phyloP scores from a whole-genome alignment of 1,140 invertebrate genomes.

The Drosophila suzukii region DNA sequence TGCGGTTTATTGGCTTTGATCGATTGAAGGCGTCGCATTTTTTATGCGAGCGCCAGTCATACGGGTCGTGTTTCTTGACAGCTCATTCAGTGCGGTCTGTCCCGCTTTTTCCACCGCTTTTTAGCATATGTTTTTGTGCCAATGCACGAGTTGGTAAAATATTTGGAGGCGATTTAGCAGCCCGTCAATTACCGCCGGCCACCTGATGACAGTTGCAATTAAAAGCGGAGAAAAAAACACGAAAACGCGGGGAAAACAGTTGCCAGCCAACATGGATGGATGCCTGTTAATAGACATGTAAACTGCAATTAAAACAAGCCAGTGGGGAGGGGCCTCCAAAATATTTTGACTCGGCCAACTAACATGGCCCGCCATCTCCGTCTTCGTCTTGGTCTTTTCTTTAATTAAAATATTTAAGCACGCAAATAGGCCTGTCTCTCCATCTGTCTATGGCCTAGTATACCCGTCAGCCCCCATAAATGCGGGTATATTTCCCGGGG shows the following conservation, averaged over 20 bases:
- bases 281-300: conserved; percentile 78
- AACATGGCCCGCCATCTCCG: conserved; percentile 8
- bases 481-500: conserved; percentile 9
- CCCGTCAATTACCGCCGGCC: conserved; percentile 49
- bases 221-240: conserved; percentile 30
- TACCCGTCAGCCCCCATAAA: conserved; percentile 49
- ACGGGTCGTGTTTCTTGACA: conserved; percentile 44
- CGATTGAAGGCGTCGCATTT: conserved; percentile 39
- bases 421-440: conserved; percentile 72
- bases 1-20: conserved; percentile 57
- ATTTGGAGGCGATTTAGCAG: conserved; percentile 43
- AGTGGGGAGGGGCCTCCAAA: conserved; percentile 43
- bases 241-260: conserved; percentile 31
- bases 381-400: conserved; percentile 43
- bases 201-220: conserved; percentile 60
- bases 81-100: conserved; percentile 34
- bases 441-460: conserved; percentile 46
- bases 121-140: conserved; percentile 29
- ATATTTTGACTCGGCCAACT: conserved; percentile 62
- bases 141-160: conserved; percentile 11
- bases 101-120: background rate
- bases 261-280: conserved; percentile 34
- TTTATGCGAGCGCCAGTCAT: conserved; percentile 26
- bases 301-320: conserved; percentile 79
- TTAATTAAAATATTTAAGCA: conserved; percentile 82